phyloP scores from a whole-genome alignment of 2,888 invertebrate species.

The Acanthosepion lycidas region DNA sequence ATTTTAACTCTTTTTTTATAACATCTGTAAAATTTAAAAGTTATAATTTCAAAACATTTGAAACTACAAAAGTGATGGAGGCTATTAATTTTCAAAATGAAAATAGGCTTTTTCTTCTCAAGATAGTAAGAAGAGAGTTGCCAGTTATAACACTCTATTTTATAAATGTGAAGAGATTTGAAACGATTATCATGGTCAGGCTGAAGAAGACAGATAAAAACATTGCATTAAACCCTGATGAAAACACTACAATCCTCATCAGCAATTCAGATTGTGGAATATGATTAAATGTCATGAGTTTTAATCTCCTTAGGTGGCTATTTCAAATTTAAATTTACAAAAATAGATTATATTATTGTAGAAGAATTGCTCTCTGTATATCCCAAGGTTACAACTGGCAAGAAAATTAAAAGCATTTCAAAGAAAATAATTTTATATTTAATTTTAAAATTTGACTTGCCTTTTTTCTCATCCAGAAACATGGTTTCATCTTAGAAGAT shows the following conservation, averaged over 20 bases:
- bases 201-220: background rate
- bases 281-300: constrained; percentile 33
- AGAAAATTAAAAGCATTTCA: too few relatives aligned
- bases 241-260: background rate
- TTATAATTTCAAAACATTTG: too few relatives aligned
- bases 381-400: too few relatives aligned
- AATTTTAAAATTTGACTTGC: background rate
- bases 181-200: background rate
- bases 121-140: too few relatives aligned
- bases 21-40: too few relatives aligned
- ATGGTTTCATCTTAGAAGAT: background rate
- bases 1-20: too few relatives aligned
- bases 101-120: background rate
- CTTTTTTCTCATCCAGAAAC: background rate
- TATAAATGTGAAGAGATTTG: background rate
- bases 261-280: background rate
- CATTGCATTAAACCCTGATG: background rate
- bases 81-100: too few relatives aligned
- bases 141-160: too few relatives aligned
- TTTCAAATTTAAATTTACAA: too few relatives aligned
- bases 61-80: too few relatives aligned
- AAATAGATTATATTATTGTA: too few relatives aligned
- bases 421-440: background rate
- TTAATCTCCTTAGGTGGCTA: background rate
- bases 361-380: too few relatives aligned